These are phyloP conservation scores for Microtus ochrogaster DNA, from an alignment of 2,113 vertebrate species.

Conservation along the genomic window DNA sequence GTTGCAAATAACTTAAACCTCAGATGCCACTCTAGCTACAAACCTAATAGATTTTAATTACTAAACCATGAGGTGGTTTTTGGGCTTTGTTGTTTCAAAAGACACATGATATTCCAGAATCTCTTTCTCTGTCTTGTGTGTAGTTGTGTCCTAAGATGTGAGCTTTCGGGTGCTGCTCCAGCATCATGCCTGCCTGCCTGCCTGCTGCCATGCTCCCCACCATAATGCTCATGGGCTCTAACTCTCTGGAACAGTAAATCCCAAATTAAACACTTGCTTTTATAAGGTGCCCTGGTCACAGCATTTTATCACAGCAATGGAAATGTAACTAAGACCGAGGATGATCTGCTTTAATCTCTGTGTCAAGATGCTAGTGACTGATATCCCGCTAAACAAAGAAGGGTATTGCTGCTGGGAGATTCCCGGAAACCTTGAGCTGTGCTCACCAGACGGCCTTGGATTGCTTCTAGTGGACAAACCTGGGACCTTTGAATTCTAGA, in stretches of 20 bases:
- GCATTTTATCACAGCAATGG: neutral
- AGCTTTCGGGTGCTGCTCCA: neutral
- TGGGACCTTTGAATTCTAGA: neutral
- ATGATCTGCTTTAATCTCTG: neutral
- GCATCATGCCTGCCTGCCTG: neutral
- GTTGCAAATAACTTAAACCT: neutral
- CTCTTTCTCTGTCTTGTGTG: neutral
- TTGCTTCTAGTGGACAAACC: constrained; percentile 22
- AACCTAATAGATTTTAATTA: neutral
- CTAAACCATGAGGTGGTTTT: neutral
- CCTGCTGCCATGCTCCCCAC: neutral
- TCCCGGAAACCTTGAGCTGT: neutral
- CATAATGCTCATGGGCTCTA: neutral
- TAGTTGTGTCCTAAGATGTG: neutral
- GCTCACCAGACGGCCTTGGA: neutral
- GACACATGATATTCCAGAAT: neutral
- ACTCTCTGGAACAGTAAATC: neutral
- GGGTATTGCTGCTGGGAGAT: neutral
- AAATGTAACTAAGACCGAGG: neutral
- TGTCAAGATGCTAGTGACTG: neutral
- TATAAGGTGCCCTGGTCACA: neutral
- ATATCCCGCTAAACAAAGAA: neutral
- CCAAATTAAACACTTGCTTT: neutral
- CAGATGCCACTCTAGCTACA: neutral
- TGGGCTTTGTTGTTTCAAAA: neutral